Evolutionary conservation across 2,113 vertebrate species (phyloP), one percentile per base, ranked within the genome.

Genomic region (Athene noctua): DNA sequence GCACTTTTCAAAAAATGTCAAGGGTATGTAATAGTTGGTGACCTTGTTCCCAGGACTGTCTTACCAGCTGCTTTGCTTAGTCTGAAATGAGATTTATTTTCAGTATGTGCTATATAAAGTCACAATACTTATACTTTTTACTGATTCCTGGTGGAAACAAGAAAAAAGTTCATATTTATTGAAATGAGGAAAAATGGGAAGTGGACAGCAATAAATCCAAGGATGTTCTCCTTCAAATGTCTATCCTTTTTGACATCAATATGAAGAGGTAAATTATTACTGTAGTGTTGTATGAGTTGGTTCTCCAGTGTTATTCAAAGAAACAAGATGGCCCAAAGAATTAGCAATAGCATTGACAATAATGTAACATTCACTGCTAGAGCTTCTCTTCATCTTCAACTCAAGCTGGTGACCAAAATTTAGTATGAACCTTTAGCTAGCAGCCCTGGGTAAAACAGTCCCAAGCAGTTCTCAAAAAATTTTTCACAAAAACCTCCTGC

Each of bases 61-160:
- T 66, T 80, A 80, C 36, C 72, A 42, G 52, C 11, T 94, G 23
- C 32, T 19, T 91, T 57, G 32, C 81, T 58, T 86, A 78, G 19
- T 55, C 68, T 19, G 13, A 91, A 87, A 47, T 70, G 2, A 95
- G 46, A 96, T 81, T 96, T 91, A 15, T 92, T 94, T 96, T 92
- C 84, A 59, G 25, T 75, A 36, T 57, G 15, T 51, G 20, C 34
- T 93, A 22, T 58, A 85, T 78, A 72, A 96, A 90, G 79, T 71
- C 55, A 82, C 54, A 94, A 86, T 54, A 95, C 84, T 75, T 90
- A n/a, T 5, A 62, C 11, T 84, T 91, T 52, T 89, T 92, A 93
- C 81, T 78, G 38, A 92, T 63, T 81, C 44, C 42, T 72, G 58
- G 40, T 86, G 55, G 57, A 94, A 92, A 90, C 81, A 92, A 96